Evolutionary conservation across 2,113 vertebrate genomes (phyloP).

Genomic region (Pituophis catenifer): DNA sequence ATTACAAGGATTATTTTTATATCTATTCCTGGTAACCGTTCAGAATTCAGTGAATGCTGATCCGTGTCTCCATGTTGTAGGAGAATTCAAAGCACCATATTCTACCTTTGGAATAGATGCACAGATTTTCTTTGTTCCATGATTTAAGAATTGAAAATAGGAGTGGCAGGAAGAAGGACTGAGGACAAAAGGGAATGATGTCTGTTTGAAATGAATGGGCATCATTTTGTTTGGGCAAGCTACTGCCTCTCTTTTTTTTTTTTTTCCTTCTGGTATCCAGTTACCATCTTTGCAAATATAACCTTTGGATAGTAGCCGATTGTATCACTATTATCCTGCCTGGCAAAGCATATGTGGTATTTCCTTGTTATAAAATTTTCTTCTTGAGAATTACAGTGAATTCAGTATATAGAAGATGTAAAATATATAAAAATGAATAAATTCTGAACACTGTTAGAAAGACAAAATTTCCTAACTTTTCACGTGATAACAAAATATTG

Average conservation of each 20-base stretch:
- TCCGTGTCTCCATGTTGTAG: not conserved
- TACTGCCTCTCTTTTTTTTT: rapidly evolving
- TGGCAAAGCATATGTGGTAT: not conserved
- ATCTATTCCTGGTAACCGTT: not conserved
- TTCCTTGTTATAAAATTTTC: not conserved
- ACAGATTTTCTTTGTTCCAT: conserved; percentile 7
- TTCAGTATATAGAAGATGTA: not conserved
- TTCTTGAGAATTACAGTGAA: not conserved
- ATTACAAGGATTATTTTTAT: conserved; percentile 1
- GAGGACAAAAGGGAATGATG: not conserved
- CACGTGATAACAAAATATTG: conserved; percentile 11
- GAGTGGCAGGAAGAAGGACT: not conserved
- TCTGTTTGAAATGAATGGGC: not conserved
- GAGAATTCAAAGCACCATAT: conserved; percentile 1
- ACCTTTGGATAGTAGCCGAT: not conserved
- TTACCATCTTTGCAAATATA: not conserved
- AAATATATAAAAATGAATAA: not conserved
- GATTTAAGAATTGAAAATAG: not conserved
- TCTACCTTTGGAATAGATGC: not conserved
- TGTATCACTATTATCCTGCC: not conserved
- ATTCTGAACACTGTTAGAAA: not conserved
- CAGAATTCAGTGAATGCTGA: not conserved
- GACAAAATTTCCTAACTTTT: conserved; percentile 17
- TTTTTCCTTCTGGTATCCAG: not conserved
- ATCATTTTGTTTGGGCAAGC: not conserved